phyloP scores from a whole-genome alignment of 37 sponge, comb jelly and placozoan genomes.

The Amphimedon queenslandica region DNA sequence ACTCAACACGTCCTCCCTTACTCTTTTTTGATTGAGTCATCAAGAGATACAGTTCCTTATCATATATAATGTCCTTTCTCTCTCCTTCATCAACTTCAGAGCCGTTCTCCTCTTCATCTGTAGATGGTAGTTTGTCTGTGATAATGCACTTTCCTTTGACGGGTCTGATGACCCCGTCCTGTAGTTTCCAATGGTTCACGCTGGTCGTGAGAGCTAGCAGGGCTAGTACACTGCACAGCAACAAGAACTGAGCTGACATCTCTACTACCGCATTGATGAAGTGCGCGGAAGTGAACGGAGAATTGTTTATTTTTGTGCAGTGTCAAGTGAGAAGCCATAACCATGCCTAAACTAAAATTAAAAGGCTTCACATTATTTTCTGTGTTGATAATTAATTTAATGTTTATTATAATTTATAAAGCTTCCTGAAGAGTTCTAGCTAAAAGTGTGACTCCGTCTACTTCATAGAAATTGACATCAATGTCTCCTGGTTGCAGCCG shows the following conservation, averaged over 20 bases:
- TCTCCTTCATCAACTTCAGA: not conserved
- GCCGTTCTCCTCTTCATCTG: not conserved
- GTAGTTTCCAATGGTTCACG: conserved; percentile 73
- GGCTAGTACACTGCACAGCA: too few species aligned
- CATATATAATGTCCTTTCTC: not conserved
- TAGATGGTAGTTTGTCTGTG: not conserved
- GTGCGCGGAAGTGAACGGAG: too few species aligned
- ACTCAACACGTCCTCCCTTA: too few species aligned
- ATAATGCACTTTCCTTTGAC: not conserved
- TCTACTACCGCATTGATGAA: too few species aligned
- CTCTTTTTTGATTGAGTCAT: too few species aligned
- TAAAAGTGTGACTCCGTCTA: conserved; percentile 65
- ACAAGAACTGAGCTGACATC: too few species aligned
- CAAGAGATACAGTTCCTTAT: not conserved
- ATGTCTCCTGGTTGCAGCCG: conserved; percentile 24
- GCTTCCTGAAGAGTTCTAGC: conserved; percentile 33
- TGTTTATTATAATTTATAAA: conserved; percentile 1
- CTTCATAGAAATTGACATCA: conserved; percentile 71
- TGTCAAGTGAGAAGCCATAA: too few species aligned
- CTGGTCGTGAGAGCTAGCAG: not conserved
- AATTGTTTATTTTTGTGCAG: too few species aligned
- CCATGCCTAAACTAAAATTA: too few species aligned
- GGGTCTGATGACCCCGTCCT: conserved; percentile 40
- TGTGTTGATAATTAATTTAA: too few species aligned
- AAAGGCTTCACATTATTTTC: too few species aligned